Evolutionary conservation across 2,888 invertebrate species (phyloP), one percentile per base, ranked within the genome.

Genomic region (Apotomis betuletana): DNA sequence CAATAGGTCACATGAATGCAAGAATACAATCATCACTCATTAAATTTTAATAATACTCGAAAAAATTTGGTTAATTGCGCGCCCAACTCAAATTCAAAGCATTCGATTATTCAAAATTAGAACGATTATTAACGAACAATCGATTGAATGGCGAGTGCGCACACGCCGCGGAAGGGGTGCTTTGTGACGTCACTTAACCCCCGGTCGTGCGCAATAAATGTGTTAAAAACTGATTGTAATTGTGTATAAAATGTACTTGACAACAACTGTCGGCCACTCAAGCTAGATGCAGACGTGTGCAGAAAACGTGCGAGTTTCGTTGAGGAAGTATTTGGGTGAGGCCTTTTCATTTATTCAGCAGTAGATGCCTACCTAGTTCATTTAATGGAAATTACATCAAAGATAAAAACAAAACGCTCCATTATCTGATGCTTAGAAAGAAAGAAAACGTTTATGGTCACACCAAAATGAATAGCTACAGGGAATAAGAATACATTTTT

Each of bases 71-170:
- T 80, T 87, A 87, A 87, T 87, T 87, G 80, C 85, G 80, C 82
- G 80, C 81, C 80, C 85, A 88, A 87, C 84, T 76, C 85, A 78
- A 81, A 83, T 85, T 86, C 81, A 85, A 84, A 83, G 84, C 81
- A 81, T 87, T 72, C 72, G 72, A 72, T 71, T 72, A 88, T 86
- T 87, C 80, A 72, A 75, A 71, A 76, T 78, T 80, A 75, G 83
- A 84, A 81, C 80, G 83, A 88, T 89, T 88, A 85, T 86, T 81
- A 82, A 79, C 78, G 87, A 85, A 90, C 88, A 90, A 88, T 87
- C 83, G 87, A 86, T 79, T 83, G 81, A 83, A 81, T 80, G 76
- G 77, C 78, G 85, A 87, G 88, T 87, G 88, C 85, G 82, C 89
- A 90, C 87, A 88, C 88, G 90, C 80, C 83, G 77, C 36, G 15